These are phyloP conservation scores for Poeciliopsis presidionis DNA, from an alignment of 2,797 vertebrate genomes.

Conservation along the genomic window DNA sequence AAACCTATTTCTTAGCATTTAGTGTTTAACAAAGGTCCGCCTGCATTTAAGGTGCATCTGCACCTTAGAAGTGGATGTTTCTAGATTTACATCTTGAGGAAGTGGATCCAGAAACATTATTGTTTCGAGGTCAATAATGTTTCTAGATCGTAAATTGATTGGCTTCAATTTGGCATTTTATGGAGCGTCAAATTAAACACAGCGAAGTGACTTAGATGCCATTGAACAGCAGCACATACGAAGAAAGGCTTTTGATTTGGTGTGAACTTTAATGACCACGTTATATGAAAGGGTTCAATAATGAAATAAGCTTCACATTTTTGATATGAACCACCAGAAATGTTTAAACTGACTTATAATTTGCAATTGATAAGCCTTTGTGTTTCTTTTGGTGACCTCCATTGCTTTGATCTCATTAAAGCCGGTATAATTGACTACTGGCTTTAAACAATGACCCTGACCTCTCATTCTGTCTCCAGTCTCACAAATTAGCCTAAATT, in stretches of 20 bases:
- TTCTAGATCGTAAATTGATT: not conserved
- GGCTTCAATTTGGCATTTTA: not conserved
- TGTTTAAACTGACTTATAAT: constrained; percentile 61
- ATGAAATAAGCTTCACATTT: constrained; percentile 8
- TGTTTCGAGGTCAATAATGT: not conserved
- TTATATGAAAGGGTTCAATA: not conserved
- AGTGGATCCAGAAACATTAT: not conserved
- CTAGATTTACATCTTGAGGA: no score
- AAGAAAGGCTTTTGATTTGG: not conserved
- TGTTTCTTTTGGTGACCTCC: constrained; percentile 61
- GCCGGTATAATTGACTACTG: constrained; percentile 64
- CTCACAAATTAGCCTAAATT: constrained; percentile 69
- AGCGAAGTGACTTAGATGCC: not conserved
- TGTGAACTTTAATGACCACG: not conserved
- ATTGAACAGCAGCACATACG: not conserved
- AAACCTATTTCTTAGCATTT: not conserved
- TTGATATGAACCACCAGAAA: constrained; percentile 35
- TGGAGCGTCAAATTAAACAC: not conserved
- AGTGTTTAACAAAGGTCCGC: not conserved
- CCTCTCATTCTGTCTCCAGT: constrained; percentile 49
- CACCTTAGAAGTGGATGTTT: no score
- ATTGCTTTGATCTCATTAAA: constrained; percentile 74
- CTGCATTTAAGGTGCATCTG: not conserved
- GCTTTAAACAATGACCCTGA: constrained; percentile 68
- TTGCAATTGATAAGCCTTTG: constrained; percentile 59